Evolutionary conservation across 2,113 vertebrate genomes (phyloP).

Genomic region (Corythoichthys intestinalis): DNA sequence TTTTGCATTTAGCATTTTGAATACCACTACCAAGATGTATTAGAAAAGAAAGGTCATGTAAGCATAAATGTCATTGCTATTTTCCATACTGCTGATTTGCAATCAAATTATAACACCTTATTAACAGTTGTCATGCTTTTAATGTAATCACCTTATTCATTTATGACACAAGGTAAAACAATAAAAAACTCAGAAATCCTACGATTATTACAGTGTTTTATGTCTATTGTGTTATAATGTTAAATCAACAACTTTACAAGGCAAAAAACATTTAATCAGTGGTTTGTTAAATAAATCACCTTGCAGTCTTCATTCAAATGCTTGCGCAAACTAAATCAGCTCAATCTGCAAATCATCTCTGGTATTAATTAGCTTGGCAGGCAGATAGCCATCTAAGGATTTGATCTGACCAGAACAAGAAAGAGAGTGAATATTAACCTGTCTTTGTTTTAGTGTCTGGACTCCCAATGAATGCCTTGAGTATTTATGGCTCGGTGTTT

Average conservation of each 20-base stretch:
- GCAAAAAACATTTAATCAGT: not conserved
- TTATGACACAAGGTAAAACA: not conserved
- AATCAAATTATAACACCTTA: not conserved
- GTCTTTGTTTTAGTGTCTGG: conserved; percentile 1
- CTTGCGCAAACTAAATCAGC: not conserved
- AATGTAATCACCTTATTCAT: not conserved
- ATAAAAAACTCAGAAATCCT: not conserved
- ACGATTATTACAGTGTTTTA: not conserved
- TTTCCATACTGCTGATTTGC: not conserved
- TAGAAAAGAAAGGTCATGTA: not conserved
- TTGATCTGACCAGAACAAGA: not conserved
- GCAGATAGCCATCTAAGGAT: not conserved
- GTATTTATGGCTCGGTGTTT: not conserved
- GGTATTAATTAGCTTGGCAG: not conserved
- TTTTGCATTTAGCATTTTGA: not conserved
- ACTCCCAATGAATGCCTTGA: not conserved
- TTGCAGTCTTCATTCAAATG: not conserved
- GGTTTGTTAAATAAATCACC: not conserved
- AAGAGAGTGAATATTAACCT: not conserved
- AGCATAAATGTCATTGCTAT: not conserved
- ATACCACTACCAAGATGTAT: not conserved
- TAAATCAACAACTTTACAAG: not conserved
- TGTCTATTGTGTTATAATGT: not conserved
- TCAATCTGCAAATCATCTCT: not conserved
- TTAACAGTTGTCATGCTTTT: not conserved